Conservation (phyloP, 2,888 invertebrate species). For the Saturnia japonica region DNA sequence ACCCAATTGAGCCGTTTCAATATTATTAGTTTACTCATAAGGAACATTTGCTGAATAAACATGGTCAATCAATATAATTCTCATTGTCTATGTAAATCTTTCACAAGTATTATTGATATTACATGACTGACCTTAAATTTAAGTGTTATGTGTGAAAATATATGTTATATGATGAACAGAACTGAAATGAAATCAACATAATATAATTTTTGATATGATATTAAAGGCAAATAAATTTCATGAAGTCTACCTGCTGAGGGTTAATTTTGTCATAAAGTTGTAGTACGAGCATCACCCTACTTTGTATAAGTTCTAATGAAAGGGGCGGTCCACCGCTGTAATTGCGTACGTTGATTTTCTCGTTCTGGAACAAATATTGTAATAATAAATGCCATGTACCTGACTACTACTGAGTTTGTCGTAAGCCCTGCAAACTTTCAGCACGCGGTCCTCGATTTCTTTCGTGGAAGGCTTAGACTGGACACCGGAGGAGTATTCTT, state of each 20-base stretch:
- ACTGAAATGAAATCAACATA: not conserved
- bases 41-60: too few relatives aligned
- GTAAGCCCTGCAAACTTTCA: constrained; percentile 93
- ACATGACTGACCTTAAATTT: not conserved
- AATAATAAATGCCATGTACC: constrained; percentile 83
- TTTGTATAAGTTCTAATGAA: constrained; percentile 90
- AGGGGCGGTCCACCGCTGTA: constrained; percentile 90
- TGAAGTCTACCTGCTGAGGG: constrained; percentile 90
- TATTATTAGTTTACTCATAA: too few relatives aligned
- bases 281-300: constrained; percentile 96
- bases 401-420: constrained; percentile 94
- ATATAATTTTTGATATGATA: not conserved
- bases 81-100: not conserved
- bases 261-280: constrained; percentile 99
- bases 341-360: constrained; percentile 85
- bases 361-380: constrained; percentile 82
- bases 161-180: too few relatives aligned
- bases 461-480: constrained; percentile 81
- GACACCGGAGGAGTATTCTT: constrained; percentile 59
- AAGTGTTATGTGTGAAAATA: not conserved
- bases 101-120: not conserved
- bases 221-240: constrained; percentile 17
- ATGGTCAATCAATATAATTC: not conserved
- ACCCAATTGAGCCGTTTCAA: too few relatives aligned
- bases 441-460: constrained; percentile 89